Base-by-base conservation (phyloP, 2,113 vertebrate species). In the Calonectris borealis region DNA sequence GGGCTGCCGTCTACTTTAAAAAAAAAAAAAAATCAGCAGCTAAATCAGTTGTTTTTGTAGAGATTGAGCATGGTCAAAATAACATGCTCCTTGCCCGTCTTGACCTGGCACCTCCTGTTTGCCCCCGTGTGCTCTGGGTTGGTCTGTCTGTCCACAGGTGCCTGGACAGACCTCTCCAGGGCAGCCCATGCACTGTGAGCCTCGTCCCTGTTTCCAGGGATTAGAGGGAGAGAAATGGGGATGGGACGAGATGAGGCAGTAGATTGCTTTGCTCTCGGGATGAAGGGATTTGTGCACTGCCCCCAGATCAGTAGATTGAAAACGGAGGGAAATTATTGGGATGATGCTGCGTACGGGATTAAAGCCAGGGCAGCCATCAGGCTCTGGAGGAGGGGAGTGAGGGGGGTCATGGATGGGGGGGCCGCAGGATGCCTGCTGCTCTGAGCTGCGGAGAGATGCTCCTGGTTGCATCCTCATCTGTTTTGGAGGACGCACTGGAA, bases 251-350 rank as follows among this genome's bases (percentile, higher is more conserved):
- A 93, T 60, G 95, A 94, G 72, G 82, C 89, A n/a, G 85, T 70
- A 79, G 93, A 96, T 96, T 97, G 96, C 91, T 97, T 96, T 0
- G 4, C 84, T 86, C 42, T 92, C 29, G 0, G 92, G 86, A 96
- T 92, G 91, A 78, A 95, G 69, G 90, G 97, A 94, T 97, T 97
- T 95, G 19, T 16, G 65, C 85, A 40, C 90, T 97, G 92, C 52
- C 38, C 64, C 83, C 64, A 79, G 86, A 71, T 97, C 93, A 82
- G 85, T 60, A n/a, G 97, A 97, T 95, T 97, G 96, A 94, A 97
- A 95, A 88, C 0, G 34, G 16, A 90, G 93, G 95, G 55, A 86
- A 96, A 93, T 97, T 76, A 60, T n/a, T 55, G 70, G 64, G 88
- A 86, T 71, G 93, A 72, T 95, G 81, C 87, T 96, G 94, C 93